These are phyloP conservation scores for Sapayoa aenigma DNA, from an alignment of 2,113 vertebrate species.

Conservation along the genomic window DNA sequence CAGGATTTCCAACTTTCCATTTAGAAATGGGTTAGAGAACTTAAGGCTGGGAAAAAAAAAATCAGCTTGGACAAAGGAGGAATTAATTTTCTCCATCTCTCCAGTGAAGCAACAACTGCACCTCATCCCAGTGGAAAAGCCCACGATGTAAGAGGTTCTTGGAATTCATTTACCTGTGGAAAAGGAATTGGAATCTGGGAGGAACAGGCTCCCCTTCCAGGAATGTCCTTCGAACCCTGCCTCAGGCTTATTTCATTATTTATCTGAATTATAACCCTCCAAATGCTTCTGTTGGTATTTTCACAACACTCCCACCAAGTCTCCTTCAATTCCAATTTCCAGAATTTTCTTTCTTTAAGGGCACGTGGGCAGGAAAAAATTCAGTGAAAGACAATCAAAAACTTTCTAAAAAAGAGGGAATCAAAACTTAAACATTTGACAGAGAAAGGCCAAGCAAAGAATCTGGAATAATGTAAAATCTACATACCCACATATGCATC, in stretches of 20 bases:
- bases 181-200: not conserved
- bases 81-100: not conserved
- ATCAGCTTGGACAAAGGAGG: not conserved
- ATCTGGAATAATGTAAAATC: not conserved
- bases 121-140: not conserved
- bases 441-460: not conserved
- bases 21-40: not conserved
- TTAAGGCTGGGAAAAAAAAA: not conserved
- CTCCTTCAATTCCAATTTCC: not conserved
- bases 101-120: not conserved
- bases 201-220: not conserved
- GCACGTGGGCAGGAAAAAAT: not conserved
- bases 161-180: not conserved
- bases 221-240: not conserved
- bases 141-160: not conserved
- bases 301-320: not conserved
- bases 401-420: not conserved
- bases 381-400: not conserved
- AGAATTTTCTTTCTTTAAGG: not conserved
- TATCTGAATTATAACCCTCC: not conserved
- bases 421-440: not conserved
- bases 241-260: not conserved
- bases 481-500: conserved; percentile 64
- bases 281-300: not conserved
- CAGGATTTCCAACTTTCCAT: not conserved